Evolutionary conservation across 2,888 invertebrate species (phyloP).

Genomic region (Congeria kusceri): DNA sequence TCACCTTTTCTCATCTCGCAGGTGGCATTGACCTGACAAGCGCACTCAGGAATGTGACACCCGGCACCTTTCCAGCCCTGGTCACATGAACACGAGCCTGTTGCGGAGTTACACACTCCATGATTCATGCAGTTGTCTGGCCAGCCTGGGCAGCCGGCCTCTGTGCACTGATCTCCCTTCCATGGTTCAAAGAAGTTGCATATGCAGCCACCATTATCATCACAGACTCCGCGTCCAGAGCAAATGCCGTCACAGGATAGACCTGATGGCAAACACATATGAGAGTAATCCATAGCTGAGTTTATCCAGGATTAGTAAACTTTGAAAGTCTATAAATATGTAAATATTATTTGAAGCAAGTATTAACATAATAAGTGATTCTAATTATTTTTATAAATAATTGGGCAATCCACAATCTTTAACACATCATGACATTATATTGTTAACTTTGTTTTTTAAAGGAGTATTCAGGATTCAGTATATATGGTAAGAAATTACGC

Average conservation of each 20-base stretch:
- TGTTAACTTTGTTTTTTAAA: too few species aligned
- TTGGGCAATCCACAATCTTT: too few species aligned
- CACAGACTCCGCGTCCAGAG: conserved; percentile 68
- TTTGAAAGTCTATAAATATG: too few species aligned
- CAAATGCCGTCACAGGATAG: conserved; percentile 71
- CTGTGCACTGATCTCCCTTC: conserved; percentile 66
- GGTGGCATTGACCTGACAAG: conserved; percentile 67
- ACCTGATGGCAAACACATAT: too few species aligned
- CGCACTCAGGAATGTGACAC: conserved; percentile 69
- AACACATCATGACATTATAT: too few species aligned
- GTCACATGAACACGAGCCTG: conserved; percentile 70
- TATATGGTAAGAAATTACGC: too few species aligned
- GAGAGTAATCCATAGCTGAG: too few species aligned
- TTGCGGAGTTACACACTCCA: conserved; percentile 71
- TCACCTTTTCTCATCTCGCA: conserved; percentile 63
- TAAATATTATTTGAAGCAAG: too few species aligned
- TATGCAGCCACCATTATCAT: conserved; percentile 62
- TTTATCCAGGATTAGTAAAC: too few species aligned
- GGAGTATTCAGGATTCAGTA: too few species aligned
- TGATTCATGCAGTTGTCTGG: conserved; percentile 71
- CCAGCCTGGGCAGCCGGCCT: conserved; percentile 76
- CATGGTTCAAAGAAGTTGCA: conserved; percentile 64
- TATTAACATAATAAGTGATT: too few species aligned
- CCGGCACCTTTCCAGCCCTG: conserved; percentile 72
- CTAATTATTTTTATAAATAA: too few species aligned